Base-by-base conservation (phyloP, 2,113 vertebrate species). In the Platichthys flesus region DNA sequence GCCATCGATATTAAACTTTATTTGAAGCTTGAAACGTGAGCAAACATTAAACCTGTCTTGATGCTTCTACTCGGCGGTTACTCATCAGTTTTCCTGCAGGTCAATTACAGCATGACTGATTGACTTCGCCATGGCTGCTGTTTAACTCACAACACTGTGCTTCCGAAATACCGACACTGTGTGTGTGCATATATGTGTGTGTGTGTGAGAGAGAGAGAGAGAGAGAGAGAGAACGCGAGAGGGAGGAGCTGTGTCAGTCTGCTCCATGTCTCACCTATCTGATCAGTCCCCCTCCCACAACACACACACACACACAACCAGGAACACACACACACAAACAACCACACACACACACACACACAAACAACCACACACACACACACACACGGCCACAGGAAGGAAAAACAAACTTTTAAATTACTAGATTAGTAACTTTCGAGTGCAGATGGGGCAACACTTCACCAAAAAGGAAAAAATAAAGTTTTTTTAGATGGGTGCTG, bases 341-440 rank as follows among this genome's bases (percentile, higher is more conserved):
- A 37, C 63, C 72, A 10, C 7, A 54, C 45, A 68, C 47, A 67
- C 72, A 65, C 12, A 20, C 42, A 45, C 45, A 71, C 31, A 35
- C 71, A 10, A 4, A 54, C 45, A 68, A 37, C 63, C 72, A 65
- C 7, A 54, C 45, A 68, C 47, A 67, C 72, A 65, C 15, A 20
- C 31, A 45, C 35, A 67, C 31, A 35, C 71, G 63, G 24, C 54
- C 40, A 28, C 63, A 15, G 56, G 78, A 75, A 68, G 15, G 64
- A 77, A 78, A 84, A 79, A 80, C 31, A 66, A 76, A 64, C n/a
- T 6, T n/a, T 55, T 57, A 57, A 67, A 85, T 79, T 60, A 78
- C 5, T n/a, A 54, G 7, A n/a, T n/a, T 21, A n/a, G n/a, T 54
- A 42, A 42, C 40, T 42, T 42, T 62, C 49, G 63, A 42, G 37